Conservation (phyloP, 2,888 invertebrate species). For the Clunio marinus region DNA sequence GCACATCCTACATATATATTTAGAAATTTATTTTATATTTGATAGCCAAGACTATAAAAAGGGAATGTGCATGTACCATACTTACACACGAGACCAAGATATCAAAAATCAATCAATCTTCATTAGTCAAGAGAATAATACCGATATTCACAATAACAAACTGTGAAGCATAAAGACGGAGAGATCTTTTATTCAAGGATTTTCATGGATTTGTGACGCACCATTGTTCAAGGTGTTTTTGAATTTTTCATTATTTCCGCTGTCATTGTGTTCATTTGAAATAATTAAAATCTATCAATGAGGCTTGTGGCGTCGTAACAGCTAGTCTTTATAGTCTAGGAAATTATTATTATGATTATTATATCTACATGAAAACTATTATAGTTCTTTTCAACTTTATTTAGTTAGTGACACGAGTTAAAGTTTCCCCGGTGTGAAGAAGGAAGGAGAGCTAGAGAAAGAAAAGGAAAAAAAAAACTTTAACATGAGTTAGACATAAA, state of each 20-base stretch:
- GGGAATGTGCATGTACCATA: too few relatives aligned
- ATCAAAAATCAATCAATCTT: slow-evolving; percentile 1
- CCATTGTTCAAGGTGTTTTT: background rate
- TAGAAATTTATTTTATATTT: too few relatives aligned
- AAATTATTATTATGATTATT: too few relatives aligned
- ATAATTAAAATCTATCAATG: background rate
- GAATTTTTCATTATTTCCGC: background rate
- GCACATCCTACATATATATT: too few relatives aligned
- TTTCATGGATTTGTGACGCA: background rate
- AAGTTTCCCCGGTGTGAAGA: background rate
- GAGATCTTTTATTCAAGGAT: background rate
- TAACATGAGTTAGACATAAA: background rate
- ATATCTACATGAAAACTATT: too few relatives aligned
- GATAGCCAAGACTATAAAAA: background rate
- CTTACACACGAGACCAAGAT: background rate
- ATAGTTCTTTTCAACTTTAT: background rate
- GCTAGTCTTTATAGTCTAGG: too few relatives aligned
- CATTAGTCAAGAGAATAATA: background rate
- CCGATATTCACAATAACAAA: background rate
- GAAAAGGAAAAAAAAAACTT: background rate
- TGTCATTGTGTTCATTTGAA: background rate
- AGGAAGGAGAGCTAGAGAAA: background rate
- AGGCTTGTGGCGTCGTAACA: too few relatives aligned
- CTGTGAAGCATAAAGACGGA: background rate
- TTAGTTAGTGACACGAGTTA: background rate